These are phyloP conservation scores for Cactoblastis cactorum DNA, from an alignment of 2,888 invertebrate species.

Conservation along the genomic window DNA sequence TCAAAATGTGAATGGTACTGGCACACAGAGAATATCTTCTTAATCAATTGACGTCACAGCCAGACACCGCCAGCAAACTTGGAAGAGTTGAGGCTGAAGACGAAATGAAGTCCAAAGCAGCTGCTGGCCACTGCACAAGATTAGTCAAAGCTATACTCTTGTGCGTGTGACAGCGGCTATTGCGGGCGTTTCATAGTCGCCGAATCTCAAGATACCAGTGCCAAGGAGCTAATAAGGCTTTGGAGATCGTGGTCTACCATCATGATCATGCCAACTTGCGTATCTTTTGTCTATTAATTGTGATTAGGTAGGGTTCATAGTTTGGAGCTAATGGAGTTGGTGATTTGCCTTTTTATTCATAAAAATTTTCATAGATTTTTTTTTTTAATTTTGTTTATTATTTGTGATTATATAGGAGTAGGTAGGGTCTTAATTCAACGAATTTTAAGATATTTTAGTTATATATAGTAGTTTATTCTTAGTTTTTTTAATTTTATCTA, in stretches of 20 bases:
- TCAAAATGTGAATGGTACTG: neutral
- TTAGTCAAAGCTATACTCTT: conserved; percentile 91
- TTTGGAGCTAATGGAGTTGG: no score
- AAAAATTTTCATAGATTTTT: no score
- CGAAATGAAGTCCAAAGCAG: conserved; percentile 89
- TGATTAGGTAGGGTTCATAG: neutral
- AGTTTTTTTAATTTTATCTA: no score
- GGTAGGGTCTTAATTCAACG: no score
- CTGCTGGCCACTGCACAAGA: conserved; percentile 99
- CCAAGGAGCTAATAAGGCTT: neutral
- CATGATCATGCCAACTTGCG: neutral
- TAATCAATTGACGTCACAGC: conserved; percentile 11
- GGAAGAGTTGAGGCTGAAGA: conserved; percentile 32
- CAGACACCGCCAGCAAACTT: conserved; percentile 15
- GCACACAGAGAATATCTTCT: conserved; percentile 8
- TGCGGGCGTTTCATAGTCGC: conserved; percentile 85
- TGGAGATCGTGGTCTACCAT: neutral
- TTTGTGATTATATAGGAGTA: no score
- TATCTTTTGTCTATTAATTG: neutral
- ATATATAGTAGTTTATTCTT: no score
- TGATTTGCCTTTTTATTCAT: no score
- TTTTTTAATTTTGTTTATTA: no score
- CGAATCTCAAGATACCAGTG: conserved; percentile 37
- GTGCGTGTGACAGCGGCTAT: conserved; percentile 99
- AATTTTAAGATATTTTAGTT: no score